These are phyloP conservation scores for Maniola jurtina DNA, from an alignment of 1,140 invertebrate species.

Conservation along the genomic window DNA sequence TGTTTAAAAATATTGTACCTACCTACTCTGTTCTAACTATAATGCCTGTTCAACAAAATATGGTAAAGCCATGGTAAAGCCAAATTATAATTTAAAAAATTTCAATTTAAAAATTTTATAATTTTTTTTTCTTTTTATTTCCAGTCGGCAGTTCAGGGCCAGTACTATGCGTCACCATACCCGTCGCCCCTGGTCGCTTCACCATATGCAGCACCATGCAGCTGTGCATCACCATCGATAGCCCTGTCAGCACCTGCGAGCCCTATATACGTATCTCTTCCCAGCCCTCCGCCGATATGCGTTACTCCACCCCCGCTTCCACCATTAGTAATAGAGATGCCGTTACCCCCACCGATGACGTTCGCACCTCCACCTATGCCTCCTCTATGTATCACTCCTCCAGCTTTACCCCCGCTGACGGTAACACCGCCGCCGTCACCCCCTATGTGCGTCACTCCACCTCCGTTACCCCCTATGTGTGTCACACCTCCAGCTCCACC, in stretches of 20 bases:
- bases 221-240: conserved; percentile 40
- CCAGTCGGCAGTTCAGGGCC: conserved; percentile 46
- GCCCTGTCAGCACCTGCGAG: conserved; percentile 38
- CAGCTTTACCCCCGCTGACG: conserved; percentile 48
- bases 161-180: conserved; percentile 58
- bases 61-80: too few relatives aligned
- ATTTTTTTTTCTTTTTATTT: conserved; percentile 27
- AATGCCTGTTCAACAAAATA: too few relatives aligned
- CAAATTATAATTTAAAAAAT: too few relatives aligned
- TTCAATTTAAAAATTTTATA: neutral
- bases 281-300: conserved; percentile 45
- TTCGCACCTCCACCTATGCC: conserved; percentile 49
- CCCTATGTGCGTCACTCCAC: conserved; percentile 57
- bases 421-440: conserved; percentile 47
- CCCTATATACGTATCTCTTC: conserved; percentile 44
- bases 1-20: too few relatives aligned
- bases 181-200: conserved; percentile 28
- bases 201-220: conserved; percentile 31
- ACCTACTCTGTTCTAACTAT: too few relatives aligned
- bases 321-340: conserved; percentile 50
- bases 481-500: conserved; percentile 54
- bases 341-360: conserved; percentile 50
- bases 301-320: conserved; percentile 52
- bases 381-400: conserved; percentile 51
- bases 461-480: conserved; percentile 51